Evolutionary conservation across 2,888 invertebrate genomes (phyloP), one percentile per base, ranked within the genome.

Genomic region (Tillus elongatus): DNA sequence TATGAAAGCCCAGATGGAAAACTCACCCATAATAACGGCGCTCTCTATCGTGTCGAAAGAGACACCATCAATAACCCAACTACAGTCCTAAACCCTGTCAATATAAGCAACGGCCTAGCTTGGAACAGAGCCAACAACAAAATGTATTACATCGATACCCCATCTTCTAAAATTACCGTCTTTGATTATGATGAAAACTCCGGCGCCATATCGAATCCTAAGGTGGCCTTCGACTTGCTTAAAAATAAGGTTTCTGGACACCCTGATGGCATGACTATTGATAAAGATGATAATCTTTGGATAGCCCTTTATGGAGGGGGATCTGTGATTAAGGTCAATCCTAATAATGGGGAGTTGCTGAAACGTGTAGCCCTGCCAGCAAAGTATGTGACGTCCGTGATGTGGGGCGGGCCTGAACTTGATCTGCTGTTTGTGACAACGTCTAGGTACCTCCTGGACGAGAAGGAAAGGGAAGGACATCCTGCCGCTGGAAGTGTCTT

Each of bases 71-170:
- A 49, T 10, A 47, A 56, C 35, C 64, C 63, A 1, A 36, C 43
- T 32, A 42, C 53, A 3, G 49, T 55, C 15, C 50, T 60, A 12
- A 47, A 59, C 2, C 65, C 67, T 3, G 77, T 82, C 12, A 70
- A 74, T 8, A 71, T 84, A n/a, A 85, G 86, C 30, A 89, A 88
- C 53, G 88, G 88, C 1, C 61, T 88, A 3, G 77, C 79, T 1
- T 89, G 87, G 87, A 80, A 76, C 11, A 56, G 66, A 1, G 78
- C 82, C 51, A 75, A 77, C 52, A 71, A 74, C 42, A 75, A 72
- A 49, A 76, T 88, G 71, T 88, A 80, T 62, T 88, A 81, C 61
- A 83, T 85, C 24, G 88, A 89, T 62, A 75, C 83, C 1, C 71
- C 75, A 0, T 77, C 80, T 0, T 60, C 68, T 16, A 72, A 76